Conservation (phyloP, 2,113 vertebrate genomes). For the Oriolus oriolus region DNA sequence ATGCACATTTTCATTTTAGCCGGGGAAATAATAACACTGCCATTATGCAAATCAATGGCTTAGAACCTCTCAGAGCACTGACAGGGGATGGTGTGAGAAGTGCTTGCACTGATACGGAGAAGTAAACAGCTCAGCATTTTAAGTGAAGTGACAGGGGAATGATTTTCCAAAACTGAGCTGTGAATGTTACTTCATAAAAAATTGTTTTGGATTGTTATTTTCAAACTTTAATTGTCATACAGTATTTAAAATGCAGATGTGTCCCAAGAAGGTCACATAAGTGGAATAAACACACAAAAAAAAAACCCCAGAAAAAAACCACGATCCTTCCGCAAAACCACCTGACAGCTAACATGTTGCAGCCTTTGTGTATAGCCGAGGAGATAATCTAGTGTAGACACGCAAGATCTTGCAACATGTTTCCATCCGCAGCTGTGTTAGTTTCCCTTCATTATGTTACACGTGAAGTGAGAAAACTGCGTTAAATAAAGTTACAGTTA, state of each 20-base stretch:
- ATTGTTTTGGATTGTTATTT: neutral
- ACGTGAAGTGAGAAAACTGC: neutral
- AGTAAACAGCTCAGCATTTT: neutral
- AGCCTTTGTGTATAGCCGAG: neutral
- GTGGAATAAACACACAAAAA: neutral
- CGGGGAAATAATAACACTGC: neutral
- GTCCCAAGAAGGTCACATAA: neutral
- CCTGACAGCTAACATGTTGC: neutral
- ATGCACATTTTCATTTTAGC: neutral
- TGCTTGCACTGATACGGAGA: neutral
- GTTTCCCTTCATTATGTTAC: neutral
- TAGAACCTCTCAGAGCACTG: neutral
- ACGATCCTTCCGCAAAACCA: accelerated
- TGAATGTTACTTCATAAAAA: neutral
- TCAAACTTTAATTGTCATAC: neutral
- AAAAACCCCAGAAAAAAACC: neutral
- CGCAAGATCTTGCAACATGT: neutral
- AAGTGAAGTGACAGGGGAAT: neutral
- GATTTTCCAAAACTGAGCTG: neutral
- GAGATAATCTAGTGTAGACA: neutral
- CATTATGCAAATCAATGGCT: neutral
- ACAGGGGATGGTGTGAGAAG: neutral
- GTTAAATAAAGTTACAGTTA: neutral
- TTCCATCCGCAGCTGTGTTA: neutral
- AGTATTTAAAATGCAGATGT: neutral